Percentiles rank a stretch among this genome's conserved stretches.
phyloP scores from a whole-genome alignment of 2,888 invertebrate genomes.

The Nephrocerus scutellatus region DNA sequence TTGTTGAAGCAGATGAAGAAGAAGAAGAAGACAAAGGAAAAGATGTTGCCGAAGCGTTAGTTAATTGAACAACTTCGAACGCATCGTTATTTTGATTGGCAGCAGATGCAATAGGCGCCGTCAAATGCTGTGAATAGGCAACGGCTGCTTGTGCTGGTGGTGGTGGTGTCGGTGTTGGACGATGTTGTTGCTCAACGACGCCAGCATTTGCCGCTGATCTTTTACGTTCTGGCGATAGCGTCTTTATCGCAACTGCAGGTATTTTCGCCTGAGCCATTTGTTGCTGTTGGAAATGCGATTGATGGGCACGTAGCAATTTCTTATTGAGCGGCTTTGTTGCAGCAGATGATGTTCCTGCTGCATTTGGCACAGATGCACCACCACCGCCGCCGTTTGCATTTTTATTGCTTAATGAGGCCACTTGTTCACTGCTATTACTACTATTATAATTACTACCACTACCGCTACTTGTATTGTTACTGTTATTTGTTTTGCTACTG shows the following conservation, averaged over 20 bases:
- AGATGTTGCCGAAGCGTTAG: conserved; percentile 26
- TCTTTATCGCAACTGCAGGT: conserved; percentile 22
- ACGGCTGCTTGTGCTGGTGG: conserved; percentile 16
- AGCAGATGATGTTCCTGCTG: conserved; percentile 17
- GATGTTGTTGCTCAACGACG: conserved; percentile 19
- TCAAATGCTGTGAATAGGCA: conserved; percentile 4
- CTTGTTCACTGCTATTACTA: conserved; percentile 17
- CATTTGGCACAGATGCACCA: conserved; percentile 18
- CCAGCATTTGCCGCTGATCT: conserved; percentile 5
- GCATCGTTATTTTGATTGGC: conserved; percentile 32
- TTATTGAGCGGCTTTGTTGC: conserved; percentile 40
- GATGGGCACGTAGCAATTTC: conserved; percentile 45
- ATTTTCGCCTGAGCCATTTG: conserved; percentile 21
- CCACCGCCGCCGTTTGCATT: conserved; percentile 24
- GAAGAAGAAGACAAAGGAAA: conserved; percentile 26
- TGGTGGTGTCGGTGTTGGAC: conserved; percentile 12
- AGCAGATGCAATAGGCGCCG: conserved; percentile 11
- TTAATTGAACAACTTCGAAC: conserved; percentile 39
- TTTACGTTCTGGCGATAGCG: conserved; percentile 9
- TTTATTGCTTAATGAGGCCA: conserved; percentile 13
- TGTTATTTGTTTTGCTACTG: conserved; percentile 23
- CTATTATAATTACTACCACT: conserved; percentile 21
- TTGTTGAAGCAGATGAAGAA: conserved; percentile 13
- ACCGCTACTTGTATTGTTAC: conserved; percentile 17
- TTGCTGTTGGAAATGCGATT: conserved; percentile 39